These are phyloP conservation scores for Tapirus terrestris DNA, from an alignment of 2,113 vertebrate genomes.

Conservation along the genomic window DNA sequence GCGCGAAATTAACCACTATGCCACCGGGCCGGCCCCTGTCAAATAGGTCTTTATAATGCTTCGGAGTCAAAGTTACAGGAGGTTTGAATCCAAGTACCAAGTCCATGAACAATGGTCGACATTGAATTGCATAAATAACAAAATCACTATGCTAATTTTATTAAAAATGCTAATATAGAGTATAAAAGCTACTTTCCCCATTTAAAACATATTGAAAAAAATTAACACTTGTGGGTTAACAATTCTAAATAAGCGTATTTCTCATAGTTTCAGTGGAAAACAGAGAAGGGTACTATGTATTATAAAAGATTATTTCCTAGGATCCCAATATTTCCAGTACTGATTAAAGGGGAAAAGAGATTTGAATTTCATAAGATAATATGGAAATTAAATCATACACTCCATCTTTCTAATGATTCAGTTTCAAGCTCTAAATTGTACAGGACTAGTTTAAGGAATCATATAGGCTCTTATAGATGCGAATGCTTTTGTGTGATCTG, in stretches of 20 bases:
- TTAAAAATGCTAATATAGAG: background rate
- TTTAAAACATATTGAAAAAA: background rate
- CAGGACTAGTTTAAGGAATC: background rate
- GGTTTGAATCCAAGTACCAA: background rate
- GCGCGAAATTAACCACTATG: too few species aligned
- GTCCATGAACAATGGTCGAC: background rate
- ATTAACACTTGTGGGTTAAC: background rate
- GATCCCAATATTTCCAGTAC: accelerated
- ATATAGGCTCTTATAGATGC: too few species aligned
- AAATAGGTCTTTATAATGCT: background rate
- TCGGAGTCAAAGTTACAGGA: background rate
- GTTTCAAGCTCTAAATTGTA: background rate
- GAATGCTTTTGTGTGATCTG: background rate
- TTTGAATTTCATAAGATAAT: background rate
- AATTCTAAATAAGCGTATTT: background rate
- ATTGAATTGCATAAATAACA: background rate
- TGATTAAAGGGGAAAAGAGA: background rate
- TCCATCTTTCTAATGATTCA: background rate
- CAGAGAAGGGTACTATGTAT: accelerated
- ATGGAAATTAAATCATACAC: background rate
- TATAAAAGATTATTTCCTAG: background rate
- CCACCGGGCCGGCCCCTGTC: too few species aligned
- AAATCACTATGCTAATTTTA: background rate
- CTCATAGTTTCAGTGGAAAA: background rate
- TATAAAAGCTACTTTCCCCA: background rate